Base-by-base conservation (phyloP, 2,113 vertebrate genomes). In the Accipiter virgatus region DNA sequence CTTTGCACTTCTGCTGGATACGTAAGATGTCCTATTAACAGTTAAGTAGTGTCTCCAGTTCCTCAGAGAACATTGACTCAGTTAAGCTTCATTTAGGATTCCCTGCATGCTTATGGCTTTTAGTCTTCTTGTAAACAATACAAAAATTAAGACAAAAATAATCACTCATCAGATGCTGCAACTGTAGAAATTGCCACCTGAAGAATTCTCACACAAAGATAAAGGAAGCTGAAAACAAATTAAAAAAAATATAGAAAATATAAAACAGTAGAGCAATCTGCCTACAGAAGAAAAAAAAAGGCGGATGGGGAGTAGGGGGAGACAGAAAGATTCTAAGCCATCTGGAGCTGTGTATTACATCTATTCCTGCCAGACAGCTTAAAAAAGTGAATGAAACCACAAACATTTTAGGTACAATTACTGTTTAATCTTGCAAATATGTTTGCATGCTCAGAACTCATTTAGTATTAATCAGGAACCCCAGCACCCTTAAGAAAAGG, bases 121-220 rank as follows among this genome's bases (percentile, higher is more conserved):
- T 79, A 80, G 34, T 92, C 25, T 53, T 86, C 58, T 80, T 77
- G 42, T 63, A 86, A 96, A 71, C 48, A 22, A 58, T 23, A 53
- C 29, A 55, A 63, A 95, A 95, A 89, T 52, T 34, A 61, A 77
- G 81, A 93, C 65, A 87, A 94, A 94, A 92, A 88, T 82, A 88
- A 88, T 91, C 40, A 93, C 84, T 59, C 40, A 89, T 15, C 52
- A 95, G 70, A 75, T 92, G 93, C 59, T 96, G 48, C 83, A 88
- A 78, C 32, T 90, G 56, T 88, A 85, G 85, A 63, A 92, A 95
- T 93, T 94, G 32, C 16, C 3, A 5, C 10, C 20, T 59, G 67
- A 61, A 38, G 34, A 52, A 63, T 62, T 96, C 67, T 74, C 82
- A 88, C 23, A 10, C 73, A 81, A 78, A 91, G 59, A 75, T 59